Evolutionary conservation across 2,113 vertebrate species (phyloP).

Genomic region (Oriolus oriolus): DNA sequence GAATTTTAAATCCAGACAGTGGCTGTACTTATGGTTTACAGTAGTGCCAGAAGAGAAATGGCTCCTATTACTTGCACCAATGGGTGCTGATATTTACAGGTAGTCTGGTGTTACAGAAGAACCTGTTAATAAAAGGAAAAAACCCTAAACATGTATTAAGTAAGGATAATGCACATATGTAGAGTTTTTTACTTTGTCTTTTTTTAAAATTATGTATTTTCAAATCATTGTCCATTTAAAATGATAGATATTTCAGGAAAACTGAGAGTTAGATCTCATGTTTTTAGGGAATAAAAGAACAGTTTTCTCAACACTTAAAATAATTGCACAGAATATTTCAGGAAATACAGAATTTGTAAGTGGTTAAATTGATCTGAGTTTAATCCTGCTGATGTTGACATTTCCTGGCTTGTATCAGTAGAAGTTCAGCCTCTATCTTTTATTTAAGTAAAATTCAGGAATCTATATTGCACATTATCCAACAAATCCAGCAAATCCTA

Average conservation of each 20-base stretch:
- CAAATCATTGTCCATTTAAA: not conserved
- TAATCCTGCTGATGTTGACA: not conserved
- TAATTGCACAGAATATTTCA: not conserved
- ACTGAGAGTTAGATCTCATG: not conserved
- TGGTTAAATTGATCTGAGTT: not conserved
- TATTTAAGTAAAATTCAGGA: not conserved
- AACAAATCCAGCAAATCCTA: not conserved
- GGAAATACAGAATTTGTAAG: not conserved
- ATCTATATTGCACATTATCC: not conserved
- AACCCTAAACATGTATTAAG: rapidly evolving
- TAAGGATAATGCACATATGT: rapidly evolving
- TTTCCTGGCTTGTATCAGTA: not conserved
- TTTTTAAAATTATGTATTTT: not conserved
- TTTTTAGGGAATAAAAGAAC: not conserved
- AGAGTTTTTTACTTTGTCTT: not conserved
- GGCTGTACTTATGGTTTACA: rapidly evolving
- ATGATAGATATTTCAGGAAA: not conserved
- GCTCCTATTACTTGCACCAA: not conserved
- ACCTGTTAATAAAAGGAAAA: not conserved
- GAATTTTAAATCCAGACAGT: not conserved
- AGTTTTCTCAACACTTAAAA: not conserved
- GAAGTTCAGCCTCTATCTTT: not conserved
- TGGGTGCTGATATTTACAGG: not conserved
- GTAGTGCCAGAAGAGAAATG: not conserved
- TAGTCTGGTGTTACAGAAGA: not conserved